Conservation (phyloP, 2,797 vertebrate genomes). For the Lithobates sylvaticus region DNA sequence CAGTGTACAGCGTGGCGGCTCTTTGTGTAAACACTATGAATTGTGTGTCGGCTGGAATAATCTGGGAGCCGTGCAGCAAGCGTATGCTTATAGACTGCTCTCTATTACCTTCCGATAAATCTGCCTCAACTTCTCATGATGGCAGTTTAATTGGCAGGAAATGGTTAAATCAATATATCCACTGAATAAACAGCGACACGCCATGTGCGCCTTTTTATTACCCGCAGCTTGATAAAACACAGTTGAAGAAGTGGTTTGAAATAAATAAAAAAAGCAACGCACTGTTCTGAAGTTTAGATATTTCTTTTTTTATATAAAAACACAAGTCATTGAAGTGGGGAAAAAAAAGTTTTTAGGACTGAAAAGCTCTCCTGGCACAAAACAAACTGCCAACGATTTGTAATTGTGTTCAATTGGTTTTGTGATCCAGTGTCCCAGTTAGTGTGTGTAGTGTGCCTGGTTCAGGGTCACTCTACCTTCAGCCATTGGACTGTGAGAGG, state of each 20-base stretch:
- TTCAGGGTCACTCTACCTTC: too few species aligned
- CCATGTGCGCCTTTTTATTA: not conserved
- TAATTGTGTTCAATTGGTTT: too few species aligned
- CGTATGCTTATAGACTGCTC: not conserved
- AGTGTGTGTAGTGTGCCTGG: too few species aligned
- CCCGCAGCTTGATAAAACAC: not conserved
- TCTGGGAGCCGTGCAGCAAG: not conserved
- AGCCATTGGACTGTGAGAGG: too few species aligned
- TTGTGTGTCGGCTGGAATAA: not conserved
- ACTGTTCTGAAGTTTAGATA: not conserved
- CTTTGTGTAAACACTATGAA: constrained; percentile 18
- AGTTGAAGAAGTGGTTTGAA: not conserved
- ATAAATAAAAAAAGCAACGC: not conserved
- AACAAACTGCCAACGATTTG: too few species aligned
- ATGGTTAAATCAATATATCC: not conserved
- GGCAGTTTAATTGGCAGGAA: not conserved
- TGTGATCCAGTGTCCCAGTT: too few species aligned
- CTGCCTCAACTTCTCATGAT: not conserved
- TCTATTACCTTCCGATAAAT: constrained; percentile 3
- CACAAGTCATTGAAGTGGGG: too few species aligned
- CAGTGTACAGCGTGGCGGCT: not conserved
- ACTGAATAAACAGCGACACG: not conserved
- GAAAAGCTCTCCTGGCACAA: too few species aligned
- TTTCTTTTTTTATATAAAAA: too few species aligned
- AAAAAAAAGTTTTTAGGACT: too few species aligned